Percentiles rank a stretch among this genome's conserved stretches.
Conservation (phyloP, 1,140 invertebrate species). For the Saccostrea glomerata region DNA sequence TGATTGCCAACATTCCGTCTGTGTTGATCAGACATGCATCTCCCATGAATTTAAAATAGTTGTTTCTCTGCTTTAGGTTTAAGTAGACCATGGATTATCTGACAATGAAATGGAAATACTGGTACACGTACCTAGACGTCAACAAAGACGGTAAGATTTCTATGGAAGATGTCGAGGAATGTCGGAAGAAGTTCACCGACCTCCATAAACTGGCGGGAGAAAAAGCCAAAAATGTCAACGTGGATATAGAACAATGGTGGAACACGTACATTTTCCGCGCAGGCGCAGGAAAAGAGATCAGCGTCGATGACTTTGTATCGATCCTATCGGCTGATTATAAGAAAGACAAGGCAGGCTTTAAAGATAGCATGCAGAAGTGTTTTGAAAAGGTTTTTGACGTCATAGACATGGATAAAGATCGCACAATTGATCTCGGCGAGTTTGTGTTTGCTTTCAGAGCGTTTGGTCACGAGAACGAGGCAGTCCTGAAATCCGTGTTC, state of each 20-base stretch:
- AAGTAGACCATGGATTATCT: constrained; percentile 28
- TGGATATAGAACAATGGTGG: constrained; percentile 46
- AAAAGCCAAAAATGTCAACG: not conserved
- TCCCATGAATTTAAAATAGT: too few species aligned
- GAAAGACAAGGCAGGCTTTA: not conserved
- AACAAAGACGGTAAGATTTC: constrained; percentile 43
- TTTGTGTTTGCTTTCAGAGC: constrained; percentile 22
- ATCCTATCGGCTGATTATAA: constrained; percentile 13
- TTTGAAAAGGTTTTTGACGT: constrained; percentile 41
- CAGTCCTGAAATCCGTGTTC: not conserved
- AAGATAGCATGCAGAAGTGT: constrained; percentile 28
- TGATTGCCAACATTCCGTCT: too few species aligned
- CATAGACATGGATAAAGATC: constrained; percentile 30
- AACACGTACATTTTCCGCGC: constrained; percentile 30
- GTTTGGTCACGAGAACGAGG: constrained; percentile 43
- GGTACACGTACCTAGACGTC: constrained; percentile 40
- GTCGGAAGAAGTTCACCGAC: constrained; percentile 36
- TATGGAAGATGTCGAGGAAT: constrained; percentile 41
- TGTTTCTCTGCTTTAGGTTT: not conserved
- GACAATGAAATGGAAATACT: constrained; percentile 26
- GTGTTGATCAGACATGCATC: too few species aligned
- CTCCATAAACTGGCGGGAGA: not conserved
- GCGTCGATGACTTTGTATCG: not conserved
- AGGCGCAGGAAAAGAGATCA: not conserved
- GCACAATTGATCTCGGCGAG: constrained; percentile 12